A percentile compares a stretch with the other conserved stretches of the same genome.
Conservation (phyloP, 2,888 invertebrate genomes). For the Spodoptera picta region DNA sequence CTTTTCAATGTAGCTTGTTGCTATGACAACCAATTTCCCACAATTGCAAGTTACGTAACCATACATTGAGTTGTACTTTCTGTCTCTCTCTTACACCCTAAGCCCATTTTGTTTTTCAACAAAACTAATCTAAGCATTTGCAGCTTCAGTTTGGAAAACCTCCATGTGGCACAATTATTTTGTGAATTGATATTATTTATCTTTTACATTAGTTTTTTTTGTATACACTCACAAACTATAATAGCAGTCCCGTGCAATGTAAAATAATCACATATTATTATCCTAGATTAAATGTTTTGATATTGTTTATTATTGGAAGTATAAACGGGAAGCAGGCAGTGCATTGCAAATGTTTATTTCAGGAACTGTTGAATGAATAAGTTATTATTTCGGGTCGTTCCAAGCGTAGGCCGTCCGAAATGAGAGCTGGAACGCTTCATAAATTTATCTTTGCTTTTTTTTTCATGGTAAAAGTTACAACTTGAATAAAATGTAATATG, state of each 20-base stretch:
- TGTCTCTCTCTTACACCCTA: too few relatives aligned
- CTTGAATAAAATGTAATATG: too few relatives aligned
- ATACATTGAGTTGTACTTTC: too few relatives aligned
- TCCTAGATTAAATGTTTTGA: background rate
- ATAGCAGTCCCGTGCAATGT: background rate
- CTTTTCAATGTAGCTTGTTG: too few relatives aligned
- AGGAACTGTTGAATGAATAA: constrained; percentile 34
- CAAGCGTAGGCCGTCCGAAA: constrained; percentile 8
- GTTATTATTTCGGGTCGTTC: constrained; percentile 35
- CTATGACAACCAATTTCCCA: too few relatives aligned
- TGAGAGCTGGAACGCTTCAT: constrained; percentile 18
- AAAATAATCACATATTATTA: background rate
- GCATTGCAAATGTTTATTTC: constrained; percentile 36
- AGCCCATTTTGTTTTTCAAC: too few relatives aligned
- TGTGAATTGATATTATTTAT: background rate
- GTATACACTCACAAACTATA: too few relatives aligned
- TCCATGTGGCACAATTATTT: too few relatives aligned
- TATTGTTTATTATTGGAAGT: constrained; percentile 21
- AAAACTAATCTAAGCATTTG: too few relatives aligned
- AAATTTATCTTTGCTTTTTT: constrained; percentile 1
- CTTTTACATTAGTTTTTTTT: background rate
- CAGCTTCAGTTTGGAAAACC: too few relatives aligned
- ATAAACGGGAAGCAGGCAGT: constrained; percentile 9
- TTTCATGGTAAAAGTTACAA: too few relatives aligned
- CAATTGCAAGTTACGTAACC: too few relatives aligned